These are phyloP conservation scores for Galeruca laticollis DNA, from an alignment of 2,888 invertebrate genomes.

Conservation along the genomic window DNA sequence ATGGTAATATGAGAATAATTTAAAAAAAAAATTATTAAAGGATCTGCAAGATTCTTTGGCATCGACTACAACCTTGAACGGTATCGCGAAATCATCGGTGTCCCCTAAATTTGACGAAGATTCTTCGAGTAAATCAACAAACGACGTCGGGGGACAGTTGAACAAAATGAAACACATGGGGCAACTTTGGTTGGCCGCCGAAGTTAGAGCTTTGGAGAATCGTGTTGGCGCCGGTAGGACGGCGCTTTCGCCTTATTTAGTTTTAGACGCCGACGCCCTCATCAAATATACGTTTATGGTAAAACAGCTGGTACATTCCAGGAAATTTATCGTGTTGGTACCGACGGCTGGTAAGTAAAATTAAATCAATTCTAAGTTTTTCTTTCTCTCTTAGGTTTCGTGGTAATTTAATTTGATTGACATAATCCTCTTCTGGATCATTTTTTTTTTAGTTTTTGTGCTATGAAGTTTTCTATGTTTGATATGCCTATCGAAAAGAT, in stretches of 20 bases:
- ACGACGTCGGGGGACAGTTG: slow-evolving; percentile 61
- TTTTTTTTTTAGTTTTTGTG: too few species aligned
- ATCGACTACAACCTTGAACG: slow-evolving; percentile 11
- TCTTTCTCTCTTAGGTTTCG: too few species aligned
- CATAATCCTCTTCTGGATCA: too few species aligned
- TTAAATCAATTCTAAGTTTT: neutral
- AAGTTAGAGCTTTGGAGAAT: slow-evolving; percentile 82
- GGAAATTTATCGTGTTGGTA: slow-evolving; percentile 88
- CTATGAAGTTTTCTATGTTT: too few species aligned
- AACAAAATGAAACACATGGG: slow-evolving; percentile 88
- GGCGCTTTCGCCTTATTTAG: slow-evolving; percentile 85
- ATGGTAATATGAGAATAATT: too few species aligned
- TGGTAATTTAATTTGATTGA: too few species aligned
- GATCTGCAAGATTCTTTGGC: slow-evolving; percentile 17
- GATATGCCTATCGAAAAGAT: too few species aligned
- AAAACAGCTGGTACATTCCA: slow-evolving; percentile 84
- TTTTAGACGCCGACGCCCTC: slow-evolving; percentile 87
- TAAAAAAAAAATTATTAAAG: slow-evolving; percentile 1
- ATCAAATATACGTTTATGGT: slow-evolving; percentile 82
- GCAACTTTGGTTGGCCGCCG: slow-evolving; percentile 88
- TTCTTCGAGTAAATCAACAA: slow-evolving; percentile 15
- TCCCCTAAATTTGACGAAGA: slow-evolving; percentile 21
- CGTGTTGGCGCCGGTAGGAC: slow-evolving; percentile 70
- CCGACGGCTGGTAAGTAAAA: slow-evolving; percentile 84
- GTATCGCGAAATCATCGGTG: slow-evolving; percentile 7